A percentile compares a stretch with the other conserved stretches of the same genome.
These are phyloP conservation scores for Gobionotothen gibberifrons DNA, from an alignment of 2,797 vertebrate species.

Conservation along the genomic window DNA sequence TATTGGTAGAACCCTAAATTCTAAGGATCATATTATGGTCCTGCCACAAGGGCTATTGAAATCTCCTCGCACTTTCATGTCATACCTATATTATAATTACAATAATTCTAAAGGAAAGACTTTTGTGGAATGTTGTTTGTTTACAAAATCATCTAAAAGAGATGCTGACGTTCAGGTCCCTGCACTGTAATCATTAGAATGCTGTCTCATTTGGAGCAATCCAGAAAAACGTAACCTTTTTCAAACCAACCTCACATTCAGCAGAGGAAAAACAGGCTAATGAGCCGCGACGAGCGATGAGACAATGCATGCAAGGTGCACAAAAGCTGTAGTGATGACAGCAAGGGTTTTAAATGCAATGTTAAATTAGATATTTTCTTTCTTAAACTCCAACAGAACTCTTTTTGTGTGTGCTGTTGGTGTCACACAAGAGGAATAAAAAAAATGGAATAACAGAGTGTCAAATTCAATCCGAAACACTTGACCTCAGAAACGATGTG, in stretches of 20 bases:
- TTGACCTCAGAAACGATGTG: conserved; percentile 27
- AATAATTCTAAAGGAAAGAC: conserved; percentile 10
- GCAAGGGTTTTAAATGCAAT: conserved; percentile 5
- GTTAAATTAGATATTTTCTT: conserved; percentile 19
- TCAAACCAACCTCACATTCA: conserved; percentile 15
- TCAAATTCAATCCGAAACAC: conserved; percentile 25
- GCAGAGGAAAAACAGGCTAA: conserved; percentile 20
- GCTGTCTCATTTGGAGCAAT: conserved; percentile 46
- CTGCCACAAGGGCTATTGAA: conserved; percentile 1
- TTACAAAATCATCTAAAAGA: conserved; percentile 8
- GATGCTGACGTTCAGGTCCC: conserved; percentile 10
- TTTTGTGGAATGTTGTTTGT: conserved; percentile 12
- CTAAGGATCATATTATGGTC: neutral
- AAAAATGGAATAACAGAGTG: conserved; percentile 19
- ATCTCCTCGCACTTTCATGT: neutral
- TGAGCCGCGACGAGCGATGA: conserved; percentile 1
- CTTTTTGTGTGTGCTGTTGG: neutral
- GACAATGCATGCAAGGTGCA: neutral
- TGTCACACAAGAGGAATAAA: neutral
- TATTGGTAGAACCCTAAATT: neutral
- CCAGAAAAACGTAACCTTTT: conserved; percentile 11
- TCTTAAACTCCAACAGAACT: conserved; percentile 21
- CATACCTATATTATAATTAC: conserved; percentile 17
- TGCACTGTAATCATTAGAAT: conserved; percentile 34
- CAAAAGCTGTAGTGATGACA: conserved; percentile 22